Evolutionary conservation across 2,113 vertebrate species (phyloP), one percentile per base, ranked within the genome.

Genomic region (Nothobranchius furzeri): DNA sequence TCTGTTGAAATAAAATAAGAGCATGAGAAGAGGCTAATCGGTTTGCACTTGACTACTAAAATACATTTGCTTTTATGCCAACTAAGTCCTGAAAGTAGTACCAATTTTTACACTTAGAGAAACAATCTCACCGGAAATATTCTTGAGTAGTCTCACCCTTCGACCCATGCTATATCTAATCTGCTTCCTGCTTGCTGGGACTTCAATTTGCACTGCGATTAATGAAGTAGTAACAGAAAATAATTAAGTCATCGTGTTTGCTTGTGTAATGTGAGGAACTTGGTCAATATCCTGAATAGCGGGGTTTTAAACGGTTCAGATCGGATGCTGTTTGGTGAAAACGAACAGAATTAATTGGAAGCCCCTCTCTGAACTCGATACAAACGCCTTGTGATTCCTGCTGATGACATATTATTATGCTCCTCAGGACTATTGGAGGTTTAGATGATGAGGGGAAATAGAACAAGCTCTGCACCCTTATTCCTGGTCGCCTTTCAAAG

Each of bases 401-500:
- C 61, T 37, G 43, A 82, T 62, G 51, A 58, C 35, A 45, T 45
- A 52, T 83, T 66, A 72, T 62, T 54, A 77, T 70, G 55, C 35
- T 63, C 40, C 45, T 61, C 11, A 2, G 73, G 65, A 11, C 54
- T 63, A 60, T 35, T 36, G 56, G 6, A 13, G 52, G 73, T 64
- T 78, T 20, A 66, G 57, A 72, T 73, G 12, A 42, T 45, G 60
- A 1, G 5, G 30, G 65, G 63, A 24, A 30, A 51, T 0, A 6
- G 47, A 74, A 82, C 79, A 84, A 47, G 73, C 66, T 61, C 55
- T 3, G 10, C 36, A 42, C 40, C 54, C 54, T 40, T 67, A 46
- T 43, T 43, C 79, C 75, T 66, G 9, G 67, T 65, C 72, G 64
- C 64, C 45, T 76, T 75, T 70, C 66, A 84, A 84, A 92, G 86